A percentile compares a stretch with the other conserved stretches of the same genome.
Conservation (phyloP, 2,888 invertebrate species). For the Agrotis puta region DNA sequence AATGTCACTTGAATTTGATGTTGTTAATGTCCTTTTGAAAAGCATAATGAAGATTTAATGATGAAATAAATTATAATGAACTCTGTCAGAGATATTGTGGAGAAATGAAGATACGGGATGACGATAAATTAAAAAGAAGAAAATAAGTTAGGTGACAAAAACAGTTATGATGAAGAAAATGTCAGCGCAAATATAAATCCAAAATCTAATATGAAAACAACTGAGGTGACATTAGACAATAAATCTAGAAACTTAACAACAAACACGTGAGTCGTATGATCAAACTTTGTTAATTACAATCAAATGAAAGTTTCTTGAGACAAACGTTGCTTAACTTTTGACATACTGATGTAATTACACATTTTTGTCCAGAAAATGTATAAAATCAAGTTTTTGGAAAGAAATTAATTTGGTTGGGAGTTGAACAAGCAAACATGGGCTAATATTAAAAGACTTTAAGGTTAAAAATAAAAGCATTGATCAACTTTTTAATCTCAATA, state of each 20-base stretch:
- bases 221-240: constrained; percentile 33
- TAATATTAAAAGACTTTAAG: neutral
- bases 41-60: neutral
- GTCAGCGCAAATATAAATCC: neutral
- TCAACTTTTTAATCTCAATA: neutral
- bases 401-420: neutral
- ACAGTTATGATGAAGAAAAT: neutral
- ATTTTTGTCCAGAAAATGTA: constrained; percentile 30
- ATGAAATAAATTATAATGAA: neutral
- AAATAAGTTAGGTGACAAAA: neutral
- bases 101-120: neutral
- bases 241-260: constrained; percentile 49
- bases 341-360: constrained; percentile 64
- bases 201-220: constrained; percentile 34
- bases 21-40: neutral
- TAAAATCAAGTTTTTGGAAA: constrained; percentile 4
- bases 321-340: constrained; percentile 58
- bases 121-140: neutral
- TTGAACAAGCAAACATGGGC: neutral
- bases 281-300: constrained; percentile 64
- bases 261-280: constrained; percentile 50
- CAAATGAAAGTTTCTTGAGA: constrained; percentile 52
- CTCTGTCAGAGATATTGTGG: neutral
- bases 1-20: neutral
- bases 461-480: neutral